Conservation (phyloP, 1,140 invertebrate genomes). For the Solenopsis fugax region DNA sequence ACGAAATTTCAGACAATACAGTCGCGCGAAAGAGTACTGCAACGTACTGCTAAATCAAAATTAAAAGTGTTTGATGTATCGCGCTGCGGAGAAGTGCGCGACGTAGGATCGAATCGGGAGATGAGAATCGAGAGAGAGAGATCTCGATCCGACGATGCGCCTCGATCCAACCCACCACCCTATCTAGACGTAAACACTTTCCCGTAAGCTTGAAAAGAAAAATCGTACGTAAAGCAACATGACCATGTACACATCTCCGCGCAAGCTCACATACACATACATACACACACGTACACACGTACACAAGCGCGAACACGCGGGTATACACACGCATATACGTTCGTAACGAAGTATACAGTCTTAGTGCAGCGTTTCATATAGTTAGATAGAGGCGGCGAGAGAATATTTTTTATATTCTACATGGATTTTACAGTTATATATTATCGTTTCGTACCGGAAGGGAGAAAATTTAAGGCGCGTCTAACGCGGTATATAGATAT, state of each 20-base stretch:
- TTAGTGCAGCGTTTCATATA: conserved; percentile 77
- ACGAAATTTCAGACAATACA: conserved; percentile 15
- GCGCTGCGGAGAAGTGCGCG: neutral
- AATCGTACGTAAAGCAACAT: conserved; percentile 69
- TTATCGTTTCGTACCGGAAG: conserved; percentile 76
- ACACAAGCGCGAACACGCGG: conserved; percentile 46
- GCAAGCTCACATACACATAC: conserved; percentile 16
- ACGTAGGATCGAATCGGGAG: neutral
- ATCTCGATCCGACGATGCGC: conserved; percentile 56
- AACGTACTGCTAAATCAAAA: conserved; percentile 21
- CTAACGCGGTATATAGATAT: conserved; percentile 75
- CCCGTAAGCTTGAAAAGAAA: conserved; percentile 58
- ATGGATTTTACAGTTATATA: conserved; percentile 81
- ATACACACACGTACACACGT: conserved; percentile 2
- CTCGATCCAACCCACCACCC: conserved; percentile 60
- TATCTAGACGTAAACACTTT: conserved; percentile 72
- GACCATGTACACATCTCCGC: conserved; percentile 12
- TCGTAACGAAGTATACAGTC: conserved; percentile 77
- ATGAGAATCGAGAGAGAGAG: conserved; percentile 58
- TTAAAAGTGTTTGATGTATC: neutral
- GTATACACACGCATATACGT: conserved; percentile 67
- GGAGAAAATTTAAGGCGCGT: conserved; percentile 74
- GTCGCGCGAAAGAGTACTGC: neutral
- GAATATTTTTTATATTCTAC: conserved; percentile 82
- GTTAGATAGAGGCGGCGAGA: conserved; percentile 77